Evolutionary conservation across 1,140 invertebrate species (phyloP), one percentile per base, ranked within the genome.

Genomic region (Spodoptera frugiperda): DNA sequence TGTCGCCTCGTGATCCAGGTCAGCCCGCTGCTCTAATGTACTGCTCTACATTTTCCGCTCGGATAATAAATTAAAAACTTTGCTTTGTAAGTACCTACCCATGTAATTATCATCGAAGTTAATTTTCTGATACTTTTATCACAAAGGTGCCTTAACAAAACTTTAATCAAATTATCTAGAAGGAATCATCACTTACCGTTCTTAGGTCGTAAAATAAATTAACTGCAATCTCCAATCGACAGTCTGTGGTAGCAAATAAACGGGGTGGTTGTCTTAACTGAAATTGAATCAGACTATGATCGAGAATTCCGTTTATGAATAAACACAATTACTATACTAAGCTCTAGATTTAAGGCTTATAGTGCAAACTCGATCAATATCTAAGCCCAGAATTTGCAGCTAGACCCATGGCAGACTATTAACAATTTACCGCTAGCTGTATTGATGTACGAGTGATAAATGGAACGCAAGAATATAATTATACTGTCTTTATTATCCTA

Each of bases 1-100:
- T 77, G 70, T 72, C 61, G 68, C 33, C 25, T 46, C 17, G n/a
- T 48, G 67, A 78, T 76, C 33, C 63, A 78, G 74, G 77, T 76
- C 78, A 76, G 44, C 59, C 51, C 14, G 30, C 39, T 30, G 54
- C 53, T 57, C 33, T 71, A 54, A 54, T 54, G 48, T 44, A 39
- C 30, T 71, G 68, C 51, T 72, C 30, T 70, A 57, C 39, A 57
- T 67, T 48, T 67, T 25, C 46, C 44, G 51, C 14, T 44, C 17
- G 51, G 25, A 46, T 57, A 55, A 5, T 72, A 72, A 55, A 72
- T 46, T 70, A 53, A 39, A 57, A 67, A 14, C 63, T 49, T 67
- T 49, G 14, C 46, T 67, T 49, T 49, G 63, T 9, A 39, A 44
- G 10, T 10, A n/a, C 11, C 10, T 0, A 39, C 12, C 17, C 44